Base-by-base conservation (phyloP, 2,797 vertebrate species). In the Dendrocincla fuliginosa region DNA sequence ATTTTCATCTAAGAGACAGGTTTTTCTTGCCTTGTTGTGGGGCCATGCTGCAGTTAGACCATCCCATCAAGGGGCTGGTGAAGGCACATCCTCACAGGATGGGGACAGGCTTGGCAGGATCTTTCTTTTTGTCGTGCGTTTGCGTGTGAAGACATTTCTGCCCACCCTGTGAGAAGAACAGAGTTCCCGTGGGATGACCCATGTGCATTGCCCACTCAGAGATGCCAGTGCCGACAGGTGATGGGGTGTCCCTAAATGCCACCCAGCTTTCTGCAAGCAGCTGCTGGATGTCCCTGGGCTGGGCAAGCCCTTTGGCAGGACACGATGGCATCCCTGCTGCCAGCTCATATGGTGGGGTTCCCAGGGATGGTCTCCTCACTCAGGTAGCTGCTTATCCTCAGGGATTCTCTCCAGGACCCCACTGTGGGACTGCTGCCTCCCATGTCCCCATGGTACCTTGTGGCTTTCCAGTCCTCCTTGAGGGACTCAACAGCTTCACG, bases 381-480 rank as follows among this genome's bases (percentile, higher is more conserved):
- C 42, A 56, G 11, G 13, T n/a, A 6, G 4, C 46, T 67, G 47
- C 24, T 42, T 1, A 2, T 50, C 27, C 46, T 56, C 15, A 19
- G 44, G 32, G 18, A 8, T 44, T 24, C 50, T 50, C 16, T 4
- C 32, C 0, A 82, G 7, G 9, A 4, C 7, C 10, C 19, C 28
- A 70, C 25, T 39, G 20, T 55, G 39, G 14, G 6, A 19, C 37
- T 4, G 1, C n/a, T n/a, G 14, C 13, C 8, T 5, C 20, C 24
- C 33, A 27, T 1, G 0, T 32, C 4, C 32, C 20, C 19, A 8
- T 27, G 10, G 19, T 96, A 96, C 96, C 95, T 96, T 0, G 92
- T 96, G 70, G 94, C 90, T 96, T 69, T 93, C 90, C 90, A 95
- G 70, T 96, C 95, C 16, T 96, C 95, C 30, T 93, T 11, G 4